Evolutionary conservation across 64 coral and sea anemone species (phyloP).

Genomic region (Pocillopora verrucosa): DNA sequence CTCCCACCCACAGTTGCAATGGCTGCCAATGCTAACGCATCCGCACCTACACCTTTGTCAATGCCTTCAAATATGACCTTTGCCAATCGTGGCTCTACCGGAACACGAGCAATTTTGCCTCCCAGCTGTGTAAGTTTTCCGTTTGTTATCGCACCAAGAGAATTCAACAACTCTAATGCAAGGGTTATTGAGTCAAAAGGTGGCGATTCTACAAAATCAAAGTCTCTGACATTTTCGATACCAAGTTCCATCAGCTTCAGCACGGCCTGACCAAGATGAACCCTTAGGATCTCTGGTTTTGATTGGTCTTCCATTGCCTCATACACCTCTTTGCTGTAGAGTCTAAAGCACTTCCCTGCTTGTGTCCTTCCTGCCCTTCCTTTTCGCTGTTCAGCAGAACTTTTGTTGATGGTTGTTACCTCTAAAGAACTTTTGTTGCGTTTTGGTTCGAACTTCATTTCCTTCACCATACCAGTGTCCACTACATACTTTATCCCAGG

Average conservation of each 20-base stretch:
- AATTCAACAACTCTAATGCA: slow-evolving; percentile 34
- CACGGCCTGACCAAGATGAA: slow-evolving; percentile 83
- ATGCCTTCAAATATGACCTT: slow-evolving; percentile 80
- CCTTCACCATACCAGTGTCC: slow-evolving; percentile 82
- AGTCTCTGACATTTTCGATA: slow-evolving; percentile 52
- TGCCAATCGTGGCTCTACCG: slow-evolving; percentile 69
- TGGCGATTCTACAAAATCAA: slow-evolving; percentile 86
- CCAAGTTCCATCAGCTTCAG: slow-evolving; percentile 92
- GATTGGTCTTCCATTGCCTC: slow-evolving; percentile 59
- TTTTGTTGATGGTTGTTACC: slow-evolving; percentile 69
- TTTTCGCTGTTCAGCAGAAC: slow-evolving; percentile 84
- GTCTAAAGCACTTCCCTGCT: slow-evolving; percentile 81
- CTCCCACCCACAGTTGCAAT: slow-evolving; percentile 76
- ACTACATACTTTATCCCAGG: slow-evolving; percentile 83
- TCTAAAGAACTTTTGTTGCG: slow-evolving; percentile 80
- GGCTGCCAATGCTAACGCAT: slow-evolving; percentile 63
- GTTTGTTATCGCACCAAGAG: slow-evolving; percentile 54
- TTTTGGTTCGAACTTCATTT: slow-evolving; percentile 77
- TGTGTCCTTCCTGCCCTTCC: slow-evolving; percentile 82
- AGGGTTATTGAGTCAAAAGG: slow-evolving; percentile 53
- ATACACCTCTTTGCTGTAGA: slow-evolving; percentile 73
- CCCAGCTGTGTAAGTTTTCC: slow-evolving; percentile 74
- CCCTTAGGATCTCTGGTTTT: slow-evolving; percentile 77
- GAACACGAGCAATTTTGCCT: slow-evolving; percentile 66
- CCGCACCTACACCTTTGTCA: slow-evolving; percentile 55